Evolutionary conservation across 1,140 invertebrate species (phyloP).

Genomic region (Drosophila lini): DNA sequence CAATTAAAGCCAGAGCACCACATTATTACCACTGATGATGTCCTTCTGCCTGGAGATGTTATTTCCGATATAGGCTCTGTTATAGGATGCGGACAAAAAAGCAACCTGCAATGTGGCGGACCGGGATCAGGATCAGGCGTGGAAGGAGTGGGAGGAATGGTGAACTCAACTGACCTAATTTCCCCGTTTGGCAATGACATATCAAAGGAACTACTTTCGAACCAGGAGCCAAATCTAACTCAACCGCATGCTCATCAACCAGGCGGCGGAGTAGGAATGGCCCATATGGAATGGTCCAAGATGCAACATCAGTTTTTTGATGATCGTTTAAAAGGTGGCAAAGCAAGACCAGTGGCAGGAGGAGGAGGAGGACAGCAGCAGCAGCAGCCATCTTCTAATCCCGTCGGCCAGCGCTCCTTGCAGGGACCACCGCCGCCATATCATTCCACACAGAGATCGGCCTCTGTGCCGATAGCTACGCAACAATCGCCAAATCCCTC

Average conservation of each 20-base stretch:
- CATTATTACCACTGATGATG: conserved; percentile 45
- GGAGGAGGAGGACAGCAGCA: background rate
- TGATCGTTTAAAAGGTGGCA: conserved; percentile 85
- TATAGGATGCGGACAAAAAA: conserved; percentile 55
- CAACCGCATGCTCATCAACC: conserved; percentile 84
- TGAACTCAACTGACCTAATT: conserved; percentile 58
- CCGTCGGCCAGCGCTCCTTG: conserved; percentile 79
- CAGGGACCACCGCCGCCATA: conserved; percentile 95
- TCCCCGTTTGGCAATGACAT: conserved; percentile 52
- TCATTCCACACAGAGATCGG: conserved; percentile 92
- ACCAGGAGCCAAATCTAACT: conserved; percentile 55
- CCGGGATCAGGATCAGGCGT: conserved; percentile 19
- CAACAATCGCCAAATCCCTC: conserved; percentile 90
- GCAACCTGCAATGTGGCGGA: conserved; percentile 37
- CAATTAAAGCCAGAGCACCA: conserved; percentile 60
- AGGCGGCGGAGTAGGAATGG: conserved; percentile 22
- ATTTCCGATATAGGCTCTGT: conserved; percentile 61
- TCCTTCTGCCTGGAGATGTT: conserved; percentile 50
- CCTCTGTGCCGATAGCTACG: conserved; percentile 92
- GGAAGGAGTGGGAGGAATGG: conserved; percentile 25
- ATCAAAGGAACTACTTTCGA: conserved; percentile 21
- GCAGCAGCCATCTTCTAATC: conserved; percentile 18
- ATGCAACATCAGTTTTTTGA: conserved; percentile 93
- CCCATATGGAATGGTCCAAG: conserved; percentile 93
- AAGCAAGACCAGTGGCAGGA: conserved; percentile 34